Conservation (phyloP, 2,797 vertebrate genomes). For the Erpetoichthys calabaricus region DNA sequence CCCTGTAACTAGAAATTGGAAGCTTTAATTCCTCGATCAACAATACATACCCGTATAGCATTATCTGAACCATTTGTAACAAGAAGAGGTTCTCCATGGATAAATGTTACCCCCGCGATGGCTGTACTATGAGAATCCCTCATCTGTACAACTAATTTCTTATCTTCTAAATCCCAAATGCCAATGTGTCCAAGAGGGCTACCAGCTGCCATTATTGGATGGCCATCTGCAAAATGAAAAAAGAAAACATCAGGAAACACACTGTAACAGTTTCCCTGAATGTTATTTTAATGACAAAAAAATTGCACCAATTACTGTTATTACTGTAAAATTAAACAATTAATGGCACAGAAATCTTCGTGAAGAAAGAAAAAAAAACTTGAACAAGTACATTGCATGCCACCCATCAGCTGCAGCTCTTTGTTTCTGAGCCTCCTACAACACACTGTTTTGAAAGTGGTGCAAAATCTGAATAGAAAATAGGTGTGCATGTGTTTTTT, state of each 20-base stretch:
- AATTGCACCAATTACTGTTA: not conserved
- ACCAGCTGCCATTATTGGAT: constrained; percentile 74
- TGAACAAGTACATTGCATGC: no score
- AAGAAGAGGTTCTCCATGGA: constrained; percentile 76
- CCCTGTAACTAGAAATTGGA: no score
- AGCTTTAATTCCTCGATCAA: not conserved
- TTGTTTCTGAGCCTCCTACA: no score
- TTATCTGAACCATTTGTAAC: constrained; percentile 86
- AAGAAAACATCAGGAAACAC: not conserved
- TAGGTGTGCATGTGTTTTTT: no score
- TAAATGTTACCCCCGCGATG: constrained; percentile 70
- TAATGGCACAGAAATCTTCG: no score
- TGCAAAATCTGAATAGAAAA: no score
- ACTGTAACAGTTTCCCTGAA: not conserved
- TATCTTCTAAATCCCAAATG: constrained; percentile 83
- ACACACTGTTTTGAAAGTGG: no score
- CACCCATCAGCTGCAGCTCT: no score
- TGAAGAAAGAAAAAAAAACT: no score
- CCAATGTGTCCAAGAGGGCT: constrained; percentile 84
- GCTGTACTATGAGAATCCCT: constrained; percentile 71
- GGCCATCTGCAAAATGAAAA: constrained; percentile 59
- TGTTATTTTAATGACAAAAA: not conserved
- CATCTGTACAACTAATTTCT: constrained; percentile 73
- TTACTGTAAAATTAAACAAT: not conserved
- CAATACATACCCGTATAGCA: constrained; percentile 59